Percentiles rank a stretch among this genome's conserved stretches.
phyloP scores from a whole-genome alignment of 2,888 invertebrate genomes.

The Yponomeuta cagnagella region DNA sequence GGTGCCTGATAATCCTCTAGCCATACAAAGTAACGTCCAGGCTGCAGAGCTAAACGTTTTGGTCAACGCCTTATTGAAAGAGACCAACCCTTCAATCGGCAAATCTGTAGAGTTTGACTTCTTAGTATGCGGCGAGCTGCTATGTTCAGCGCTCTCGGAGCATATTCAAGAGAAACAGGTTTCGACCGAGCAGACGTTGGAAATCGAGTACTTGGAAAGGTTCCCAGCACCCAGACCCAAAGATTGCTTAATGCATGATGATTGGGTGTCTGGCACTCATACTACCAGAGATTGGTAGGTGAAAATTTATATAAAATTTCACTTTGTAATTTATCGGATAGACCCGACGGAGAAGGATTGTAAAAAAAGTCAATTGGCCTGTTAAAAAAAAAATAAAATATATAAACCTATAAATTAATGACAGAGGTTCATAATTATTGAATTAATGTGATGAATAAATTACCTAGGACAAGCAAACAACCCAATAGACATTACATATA shows the following conservation, averaged over 20 bases:
- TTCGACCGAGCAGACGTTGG: constrained; percentile 89
- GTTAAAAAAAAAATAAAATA: too few relatives aligned
- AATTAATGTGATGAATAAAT: too few relatives aligned
- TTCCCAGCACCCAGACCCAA: constrained; percentile 94
- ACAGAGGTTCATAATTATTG: too few relatives aligned
- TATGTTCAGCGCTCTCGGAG: constrained; percentile 82
- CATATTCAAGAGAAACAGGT: constrained; percentile 85
- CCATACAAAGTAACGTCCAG: constrained; percentile 84
- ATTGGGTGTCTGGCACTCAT: constrained; percentile 96
- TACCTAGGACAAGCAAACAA: too few relatives aligned
- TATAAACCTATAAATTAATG: too few relatives aligned
- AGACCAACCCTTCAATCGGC: constrained; percentile 47
- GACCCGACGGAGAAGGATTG: too few relatives aligned
- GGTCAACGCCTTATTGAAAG: constrained; percentile 85
- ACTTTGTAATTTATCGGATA: too few relatives aligned
- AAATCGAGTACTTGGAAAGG: constrained; percentile 93
- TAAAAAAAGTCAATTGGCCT: too few relatives aligned
- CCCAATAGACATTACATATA: too few relatives aligned
- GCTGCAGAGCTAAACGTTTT: constrained; percentile 83
- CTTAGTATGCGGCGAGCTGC: constrained; percentile 87
- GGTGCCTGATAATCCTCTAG: constrained; percentile 89
- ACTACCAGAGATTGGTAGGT: constrained; percentile 80
- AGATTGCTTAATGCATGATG: constrained; percentile 95
- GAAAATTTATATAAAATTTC: neutral
- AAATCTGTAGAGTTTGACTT: constrained; percentile 88